Base-by-base conservation (phyloP, 2,888 invertebrate genomes). In the Mythimna pallens region DNA sequence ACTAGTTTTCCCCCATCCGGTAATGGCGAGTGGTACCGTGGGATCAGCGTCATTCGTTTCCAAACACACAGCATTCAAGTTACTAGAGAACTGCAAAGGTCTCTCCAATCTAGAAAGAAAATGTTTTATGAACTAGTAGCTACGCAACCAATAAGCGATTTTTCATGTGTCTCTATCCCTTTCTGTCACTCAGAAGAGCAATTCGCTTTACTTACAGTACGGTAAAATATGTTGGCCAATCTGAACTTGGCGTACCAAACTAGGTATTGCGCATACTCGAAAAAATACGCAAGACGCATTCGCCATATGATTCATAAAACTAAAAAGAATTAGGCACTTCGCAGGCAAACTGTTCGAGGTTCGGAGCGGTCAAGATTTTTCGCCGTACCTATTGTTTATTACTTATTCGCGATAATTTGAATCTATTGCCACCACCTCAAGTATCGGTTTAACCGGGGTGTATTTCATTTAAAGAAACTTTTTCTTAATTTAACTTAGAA, bases 1-100 rank as follows among this genome's bases (percentile, higher is more conserved):
- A 77, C 92, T 94, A 6, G 89, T 94, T 73, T 88, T 91, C 1
- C 96, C 96, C 96, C 96, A 96, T 2, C 96, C 96, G 0, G 95
- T 95, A 55, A 96, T 89, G 2, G 92, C 92, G 14, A 96, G 90
- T 0, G 89, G 78, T 34, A 70, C 72, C 6, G 71, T 86, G 3
- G 95, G 93, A 72, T 93, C 90, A 0, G 83, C 76, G 0, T 79
- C 69, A 54, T 76, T 87, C 0, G 94, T 93, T 76, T 94, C 93
- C 47, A 96, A 85, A 62, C 96, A 96, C 5, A 93, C 91, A 1
- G 96, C 92, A 70, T 92, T 92, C 62, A 94, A 78, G 10, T 81
- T 87, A 65, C 79, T 89, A 1, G 93, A 87, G 66, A 92, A 91
- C 14, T 74, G 64, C 8, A 93, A 90, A 4, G 91, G 83, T 58